These are phyloP conservation scores for Dreissena rostriformis DNA, from an alignment of 1,140 invertebrate species.

Conservation along the genomic window DNA sequence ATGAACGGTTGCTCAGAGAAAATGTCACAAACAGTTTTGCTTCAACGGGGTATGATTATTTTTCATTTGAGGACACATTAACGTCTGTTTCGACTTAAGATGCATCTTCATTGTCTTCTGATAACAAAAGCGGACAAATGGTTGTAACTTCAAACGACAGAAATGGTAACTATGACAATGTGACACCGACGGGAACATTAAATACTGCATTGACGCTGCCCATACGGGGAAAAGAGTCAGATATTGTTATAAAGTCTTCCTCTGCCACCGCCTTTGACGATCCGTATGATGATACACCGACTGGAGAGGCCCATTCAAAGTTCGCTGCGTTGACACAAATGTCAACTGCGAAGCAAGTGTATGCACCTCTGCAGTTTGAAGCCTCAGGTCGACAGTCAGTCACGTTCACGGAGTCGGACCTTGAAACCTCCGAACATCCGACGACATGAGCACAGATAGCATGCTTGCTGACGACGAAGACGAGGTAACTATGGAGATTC, in stretches of 20 bases:
- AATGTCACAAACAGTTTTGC: too few species aligned
- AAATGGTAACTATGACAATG: too few species aligned
- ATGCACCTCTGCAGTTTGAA: constrained; percentile 41
- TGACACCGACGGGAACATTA: too few species aligned
- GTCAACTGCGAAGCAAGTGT: constrained; percentile 23
- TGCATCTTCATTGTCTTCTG: too few species aligned
- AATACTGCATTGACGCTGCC: not conserved
- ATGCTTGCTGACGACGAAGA: constrained; percentile 75
- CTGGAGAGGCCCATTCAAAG: constrained; percentile 38
- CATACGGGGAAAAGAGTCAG: not conserved
- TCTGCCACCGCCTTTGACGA: constrained; percentile 43
- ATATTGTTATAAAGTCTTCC: not conserved
- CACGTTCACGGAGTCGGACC: constrained; percentile 70
- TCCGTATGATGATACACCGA: constrained; percentile 57
- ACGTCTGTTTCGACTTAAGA: too few species aligned
- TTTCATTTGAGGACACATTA: too few species aligned
- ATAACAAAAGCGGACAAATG: too few species aligned
- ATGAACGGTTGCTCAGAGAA: too few species aligned
- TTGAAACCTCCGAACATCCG: constrained; percentile 71
- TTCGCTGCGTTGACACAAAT: constrained; percentile 41
- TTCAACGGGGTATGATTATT: too few species aligned
- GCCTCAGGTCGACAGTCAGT: constrained; percentile 59
- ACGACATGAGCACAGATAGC: constrained; percentile 68
- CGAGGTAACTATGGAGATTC: constrained; percentile 64
- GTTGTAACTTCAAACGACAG: too few species aligned